Evolutionary conservation across 2,113 vertebrate species (phyloP).

Genomic region (Calyptomena viridis): DNA sequence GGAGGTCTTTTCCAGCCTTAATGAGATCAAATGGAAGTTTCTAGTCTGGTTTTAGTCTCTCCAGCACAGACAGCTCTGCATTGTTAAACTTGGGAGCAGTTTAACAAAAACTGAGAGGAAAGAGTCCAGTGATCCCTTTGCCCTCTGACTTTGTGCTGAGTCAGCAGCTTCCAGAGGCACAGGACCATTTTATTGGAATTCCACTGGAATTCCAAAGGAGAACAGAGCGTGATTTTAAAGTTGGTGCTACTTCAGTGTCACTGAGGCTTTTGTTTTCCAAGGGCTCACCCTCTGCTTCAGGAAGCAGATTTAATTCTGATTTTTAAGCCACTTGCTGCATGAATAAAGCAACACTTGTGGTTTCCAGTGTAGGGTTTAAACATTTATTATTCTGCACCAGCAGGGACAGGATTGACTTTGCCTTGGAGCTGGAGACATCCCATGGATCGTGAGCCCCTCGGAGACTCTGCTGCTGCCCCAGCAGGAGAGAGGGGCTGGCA

Average conservation of each 20-base stretch:
- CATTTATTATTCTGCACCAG: not conserved
- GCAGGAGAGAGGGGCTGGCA: slow-evolving; percentile 55
- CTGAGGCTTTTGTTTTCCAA: not conserved
- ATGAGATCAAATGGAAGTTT: not conserved
- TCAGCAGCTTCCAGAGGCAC: not conserved
- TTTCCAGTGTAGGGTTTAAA: not conserved
- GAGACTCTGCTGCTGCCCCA: slow-evolving; percentile 34
- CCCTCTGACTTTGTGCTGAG: not conserved
- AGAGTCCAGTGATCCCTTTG: not conserved
- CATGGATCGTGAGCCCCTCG: not conserved
- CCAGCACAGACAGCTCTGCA: not conserved
- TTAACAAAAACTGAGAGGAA: not conserved
- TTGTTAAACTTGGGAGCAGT: not conserved
- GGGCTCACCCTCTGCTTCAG: not conserved
- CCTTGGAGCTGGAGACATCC: not conserved
- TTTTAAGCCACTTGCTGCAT: not conserved
- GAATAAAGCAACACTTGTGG: not conserved
- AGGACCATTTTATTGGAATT: not conserved
- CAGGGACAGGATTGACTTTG: not conserved
- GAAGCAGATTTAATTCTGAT: not conserved
- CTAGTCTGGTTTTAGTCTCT: not conserved
- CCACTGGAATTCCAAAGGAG: not conserved
- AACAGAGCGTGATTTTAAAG: not conserved
- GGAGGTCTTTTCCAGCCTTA: not conserved
- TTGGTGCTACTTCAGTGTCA: not conserved